Conservation (phyloP, 2,113 vertebrate species). For the Semnornis frantzii region DNA sequence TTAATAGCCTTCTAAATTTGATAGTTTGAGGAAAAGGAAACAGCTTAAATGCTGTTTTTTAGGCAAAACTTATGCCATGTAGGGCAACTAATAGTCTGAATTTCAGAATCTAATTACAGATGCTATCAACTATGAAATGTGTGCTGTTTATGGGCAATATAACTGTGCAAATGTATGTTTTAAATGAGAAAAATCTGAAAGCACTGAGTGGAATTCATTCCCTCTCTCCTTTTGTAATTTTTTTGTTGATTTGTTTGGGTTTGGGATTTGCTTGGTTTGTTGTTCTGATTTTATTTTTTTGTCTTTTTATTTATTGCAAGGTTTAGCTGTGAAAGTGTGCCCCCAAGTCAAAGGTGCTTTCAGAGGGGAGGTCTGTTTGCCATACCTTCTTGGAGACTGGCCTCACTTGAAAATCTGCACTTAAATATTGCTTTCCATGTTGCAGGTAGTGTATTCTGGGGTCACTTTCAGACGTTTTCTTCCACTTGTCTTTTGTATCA, state of each 20-base stretch:
- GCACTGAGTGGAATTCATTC: neutral
- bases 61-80: neutral
- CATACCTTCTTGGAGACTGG: neutral
- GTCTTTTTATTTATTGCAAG: neutral
- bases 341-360: neutral
- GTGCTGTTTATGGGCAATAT: neutral
- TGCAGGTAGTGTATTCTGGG: rapidly evolving
- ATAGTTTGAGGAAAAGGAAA: neutral
- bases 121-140: neutral
- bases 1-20: neutral
- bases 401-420: neutral
- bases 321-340: neutral
- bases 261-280: no score
- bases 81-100: neutral
- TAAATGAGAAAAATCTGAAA: neutral
- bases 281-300: no score
- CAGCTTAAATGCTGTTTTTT: neutral
- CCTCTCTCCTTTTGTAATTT: neutral
- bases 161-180: neutral
- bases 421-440: neutral
- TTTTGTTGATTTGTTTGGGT: neutral
- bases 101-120: slow-evolving; percentile 31
- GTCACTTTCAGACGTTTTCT: neutral
- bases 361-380: neutral
- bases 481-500: neutral